Conservation (phyloP, 1,140 invertebrate species). For the Asbolus verrucosus region DNA sequence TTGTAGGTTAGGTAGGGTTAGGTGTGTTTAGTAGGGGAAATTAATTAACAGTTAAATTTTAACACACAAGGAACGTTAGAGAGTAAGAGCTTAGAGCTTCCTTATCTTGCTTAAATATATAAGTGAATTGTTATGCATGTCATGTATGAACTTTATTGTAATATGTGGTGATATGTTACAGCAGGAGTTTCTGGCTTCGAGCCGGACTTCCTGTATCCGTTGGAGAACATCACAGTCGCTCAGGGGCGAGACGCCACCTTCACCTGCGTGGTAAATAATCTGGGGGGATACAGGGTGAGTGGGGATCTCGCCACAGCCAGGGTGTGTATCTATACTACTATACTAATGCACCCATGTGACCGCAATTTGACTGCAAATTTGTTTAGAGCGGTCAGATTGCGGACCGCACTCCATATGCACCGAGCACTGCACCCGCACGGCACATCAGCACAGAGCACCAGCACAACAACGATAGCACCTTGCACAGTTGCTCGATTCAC, state of each 20-base stretch:
- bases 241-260: slow-evolving; percentile 89
- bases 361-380: slow-evolving; percentile 47
- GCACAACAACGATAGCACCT: slow-evolving; percentile 42
- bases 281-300: slow-evolving; percentile 94
- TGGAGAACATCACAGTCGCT: slow-evolving; percentile 88
- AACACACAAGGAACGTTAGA: slow-evolving; percentile 39
- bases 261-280: slow-evolving; percentile 90
- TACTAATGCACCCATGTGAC: slow-evolving; percentile 53
- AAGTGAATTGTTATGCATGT: slow-evolving; percentile 46
- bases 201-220: slow-evolving; percentile 85
- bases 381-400: slow-evolving; percentile 47
- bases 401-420: slow-evolving; percentile 40
- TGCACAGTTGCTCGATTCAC: slow-evolving; percentile 22
- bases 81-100: slow-evolving; percentile 33
- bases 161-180: slow-evolving; percentile 57
- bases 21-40: slow-evolving; percentile 9
- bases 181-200: slow-evolving; percentile 74
- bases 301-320: slow-evolving; percentile 83
- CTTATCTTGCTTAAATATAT: slow-evolving; percentile 44
- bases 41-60: slow-evolving; percentile 44
- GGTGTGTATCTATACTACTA: slow-evolving; percentile 73
- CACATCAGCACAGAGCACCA: slow-evolving; percentile 48
- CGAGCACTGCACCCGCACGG: slow-evolving; percentile 52
- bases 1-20: slow-evolving; percentile 9
- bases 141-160: slow-evolving; percentile 41